These are phyloP conservation scores for Parascotia fuliginaria DNA, from an alignment of 2,888 invertebrate species.

Conservation along the genomic window DNA sequence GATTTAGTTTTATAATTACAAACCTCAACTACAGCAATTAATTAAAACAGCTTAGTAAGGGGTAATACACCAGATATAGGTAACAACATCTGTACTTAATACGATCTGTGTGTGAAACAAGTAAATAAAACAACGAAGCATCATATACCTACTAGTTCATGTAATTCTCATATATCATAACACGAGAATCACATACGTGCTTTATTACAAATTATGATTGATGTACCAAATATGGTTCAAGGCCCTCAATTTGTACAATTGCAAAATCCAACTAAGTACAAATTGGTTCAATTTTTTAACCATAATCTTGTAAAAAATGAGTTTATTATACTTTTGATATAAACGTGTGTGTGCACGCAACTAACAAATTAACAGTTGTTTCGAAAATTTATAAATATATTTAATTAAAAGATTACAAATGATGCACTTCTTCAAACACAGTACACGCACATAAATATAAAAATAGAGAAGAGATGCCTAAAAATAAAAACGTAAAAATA, in stretches of 20 bases:
- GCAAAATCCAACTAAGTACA: slow-evolving; percentile 20
- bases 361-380: neutral
- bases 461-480: too few relatives aligned
- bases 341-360: slow-evolving; percentile 2
- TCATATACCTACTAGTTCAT: slow-evolving; percentile 13
- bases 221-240: slow-evolving; percentile 31
- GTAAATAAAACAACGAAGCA: neutral
- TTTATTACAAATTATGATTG: slow-evolving; percentile 32
- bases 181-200: slow-evolving; percentile 22
- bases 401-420: too few relatives aligned
- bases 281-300: slow-evolving; percentile 29
- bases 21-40: too few relatives aligned
- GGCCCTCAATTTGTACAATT: slow-evolving; percentile 15
- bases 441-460: too few relatives aligned
- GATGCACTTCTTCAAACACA: too few relatives aligned
- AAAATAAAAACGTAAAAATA: too few relatives aligned
- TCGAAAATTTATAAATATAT: too few relatives aligned
- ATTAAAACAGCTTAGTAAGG: too few relatives aligned
- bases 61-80: too few relatives aligned
- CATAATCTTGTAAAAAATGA: slow-evolving; percentile 9
- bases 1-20: too few relatives aligned
- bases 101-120: neutral
- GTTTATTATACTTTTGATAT: neutral
- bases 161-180: slow-evolving; percentile 14
- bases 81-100: too few relatives aligned